These are phyloP conservation scores for Sebastolobus alascanus DNA, from an alignment of 2,797 vertebrate genomes.

Conservation along the genomic window DNA sequence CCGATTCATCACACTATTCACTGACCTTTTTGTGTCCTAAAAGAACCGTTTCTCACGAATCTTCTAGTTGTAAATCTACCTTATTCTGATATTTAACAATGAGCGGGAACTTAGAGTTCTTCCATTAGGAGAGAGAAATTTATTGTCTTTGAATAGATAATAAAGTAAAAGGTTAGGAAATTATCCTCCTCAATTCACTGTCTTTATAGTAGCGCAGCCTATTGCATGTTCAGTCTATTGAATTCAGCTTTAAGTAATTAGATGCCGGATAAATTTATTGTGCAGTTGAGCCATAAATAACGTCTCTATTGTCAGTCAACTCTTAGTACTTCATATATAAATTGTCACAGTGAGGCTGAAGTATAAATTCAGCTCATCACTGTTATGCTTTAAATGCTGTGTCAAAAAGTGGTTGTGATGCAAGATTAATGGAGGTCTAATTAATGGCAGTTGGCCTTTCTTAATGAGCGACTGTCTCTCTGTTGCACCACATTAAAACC, in stretches of 20 bases:
- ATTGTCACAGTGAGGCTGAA: slow-evolving; percentile 19
- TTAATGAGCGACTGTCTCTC: slow-evolving; percentile 18
- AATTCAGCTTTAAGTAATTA: slow-evolving; percentile 33
- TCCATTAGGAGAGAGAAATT: neutral
- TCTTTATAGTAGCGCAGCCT: neutral
- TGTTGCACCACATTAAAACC: slow-evolving; percentile 12
- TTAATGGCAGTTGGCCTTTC: slow-evolving; percentile 4
- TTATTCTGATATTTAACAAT: neutral
- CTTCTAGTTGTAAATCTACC: slow-evolving; percentile 4
- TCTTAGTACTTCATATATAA: slow-evolving; percentile 17
- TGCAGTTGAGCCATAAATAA: slow-evolving; percentile 25
- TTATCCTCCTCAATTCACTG: neutral
- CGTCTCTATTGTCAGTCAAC: slow-evolving; percentile 15
- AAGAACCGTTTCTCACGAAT: neutral
- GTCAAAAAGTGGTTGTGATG: slow-evolving; percentile 19
- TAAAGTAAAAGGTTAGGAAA: slow-evolving; percentile 21
- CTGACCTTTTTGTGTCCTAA: neutral
- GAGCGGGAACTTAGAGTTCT: neutral
- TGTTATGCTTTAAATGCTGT: neutral
- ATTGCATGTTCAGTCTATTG: slow-evolving; percentile 17
- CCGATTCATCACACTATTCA: slow-evolving; percentile 2
- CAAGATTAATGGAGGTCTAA: slow-evolving; percentile 14
- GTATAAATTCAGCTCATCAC: neutral
- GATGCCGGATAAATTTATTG: slow-evolving; percentile 19
- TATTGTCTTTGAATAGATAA: slow-evolving; percentile 4